Percentiles rank a stretch among this genome's conserved stretches.
phyloP scores from a whole-genome alignment of 2,113 vertebrate species.

The Rhea pennata region DNA sequence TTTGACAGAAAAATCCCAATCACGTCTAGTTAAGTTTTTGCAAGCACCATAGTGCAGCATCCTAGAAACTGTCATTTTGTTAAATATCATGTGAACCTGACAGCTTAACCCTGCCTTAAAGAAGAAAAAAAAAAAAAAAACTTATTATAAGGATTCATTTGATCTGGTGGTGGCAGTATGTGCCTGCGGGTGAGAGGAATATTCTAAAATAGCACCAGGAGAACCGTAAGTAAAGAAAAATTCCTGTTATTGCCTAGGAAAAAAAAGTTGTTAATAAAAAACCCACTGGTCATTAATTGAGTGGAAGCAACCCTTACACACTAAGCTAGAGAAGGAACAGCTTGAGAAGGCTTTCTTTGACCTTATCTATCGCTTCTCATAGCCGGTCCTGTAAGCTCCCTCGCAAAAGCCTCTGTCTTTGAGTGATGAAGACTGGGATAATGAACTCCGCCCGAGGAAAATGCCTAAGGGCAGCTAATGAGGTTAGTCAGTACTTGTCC shows the following conservation, averaged over 20 bases:
- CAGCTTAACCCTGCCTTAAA: not conserved
- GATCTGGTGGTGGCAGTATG: slow-evolving; percentile 74
- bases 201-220: not conserved
- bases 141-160: not conserved
- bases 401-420: slow-evolving; percentile 33
- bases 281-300: not conserved
- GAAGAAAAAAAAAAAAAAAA: not conserved
- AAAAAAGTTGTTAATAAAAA: not conserved
- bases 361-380: not conserved
- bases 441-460: slow-evolving; percentile 23
- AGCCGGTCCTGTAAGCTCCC: not conserved
- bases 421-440: slow-evolving; percentile 34
- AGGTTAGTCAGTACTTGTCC: not conserved
- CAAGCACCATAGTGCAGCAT: not conserved
- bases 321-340: not conserved
- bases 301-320: not conserved
- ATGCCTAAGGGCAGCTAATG: not conserved
- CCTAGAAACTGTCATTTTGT: not conserved
- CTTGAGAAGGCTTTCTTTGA: not conserved
- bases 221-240: not conserved
- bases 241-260: not conserved
- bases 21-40: not conserved
- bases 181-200: slow-evolving; percentile 18
- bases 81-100: not conserved
- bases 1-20: not conserved